phyloP scores from a whole-genome alignment of 2,113 vertebrate species.

The Hystrix brachyura region DNA sequence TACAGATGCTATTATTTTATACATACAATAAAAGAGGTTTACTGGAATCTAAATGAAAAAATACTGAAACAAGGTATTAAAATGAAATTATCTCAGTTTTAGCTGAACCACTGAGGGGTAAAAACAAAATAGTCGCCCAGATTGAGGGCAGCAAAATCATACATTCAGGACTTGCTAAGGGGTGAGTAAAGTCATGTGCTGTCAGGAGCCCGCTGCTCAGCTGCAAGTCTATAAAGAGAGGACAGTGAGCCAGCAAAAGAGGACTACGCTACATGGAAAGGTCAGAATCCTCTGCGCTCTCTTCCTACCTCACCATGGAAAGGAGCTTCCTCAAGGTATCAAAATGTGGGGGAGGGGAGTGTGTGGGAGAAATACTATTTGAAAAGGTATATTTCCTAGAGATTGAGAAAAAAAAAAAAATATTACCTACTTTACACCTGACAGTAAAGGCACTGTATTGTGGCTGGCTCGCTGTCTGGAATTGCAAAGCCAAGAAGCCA shows the following conservation, averaged over 20 bases:
- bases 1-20: background rate
- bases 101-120: background rate
- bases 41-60: background rate
- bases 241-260: background rate
- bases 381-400: background rate
- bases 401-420: background rate
- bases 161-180: background rate
- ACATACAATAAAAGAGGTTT: background rate
- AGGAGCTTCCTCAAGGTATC: background rate
- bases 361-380: background rate
- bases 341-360: background rate
- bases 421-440: background rate
- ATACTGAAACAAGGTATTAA: constrained; percentile 5
- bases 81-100: background rate
- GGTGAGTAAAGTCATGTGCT: background rate
- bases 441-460: background rate
- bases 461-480: background rate
- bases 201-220: background rate
- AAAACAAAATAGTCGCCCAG: background rate
- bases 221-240: background rate
- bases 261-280: background rate
- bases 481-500: background rate
- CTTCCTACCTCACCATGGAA: background rate
- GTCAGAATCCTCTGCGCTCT: background rate
- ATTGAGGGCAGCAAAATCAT: background rate